phyloP scores from a whole-genome alignment of 2,113 vertebrate genomes.

The Dinomys branickii region DNA sequence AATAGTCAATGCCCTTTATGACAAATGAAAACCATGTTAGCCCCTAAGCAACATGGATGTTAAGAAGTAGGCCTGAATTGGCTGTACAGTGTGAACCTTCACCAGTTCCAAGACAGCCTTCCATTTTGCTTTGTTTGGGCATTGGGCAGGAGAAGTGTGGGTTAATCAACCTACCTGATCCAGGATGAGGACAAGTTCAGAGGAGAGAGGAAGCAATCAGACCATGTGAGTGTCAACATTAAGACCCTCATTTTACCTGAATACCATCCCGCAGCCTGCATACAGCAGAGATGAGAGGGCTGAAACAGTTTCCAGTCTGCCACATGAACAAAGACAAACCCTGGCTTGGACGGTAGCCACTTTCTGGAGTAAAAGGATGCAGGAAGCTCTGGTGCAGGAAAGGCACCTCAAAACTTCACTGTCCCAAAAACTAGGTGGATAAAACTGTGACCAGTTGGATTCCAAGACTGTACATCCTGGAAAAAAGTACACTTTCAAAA shows the following conservation, averaged over 20 bases:
- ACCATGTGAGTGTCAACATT: not conserved
- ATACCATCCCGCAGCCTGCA: not conserved
- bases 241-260: not conserved
- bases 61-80: not conserved
- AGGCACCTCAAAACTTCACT: too few relatives aligned
- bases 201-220: not conserved
- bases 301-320: not conserved
- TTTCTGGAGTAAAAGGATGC: too few relatives aligned
- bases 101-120: not conserved
- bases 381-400: too few relatives aligned
- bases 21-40: not conserved
- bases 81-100: not conserved
- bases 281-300: not conserved
- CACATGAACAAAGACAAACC: not conserved
- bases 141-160: not conserved
- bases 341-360: too few relatives aligned
- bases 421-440: too few relatives aligned
- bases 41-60: not conserved
- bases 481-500: too few relatives aligned
- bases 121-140: not conserved
- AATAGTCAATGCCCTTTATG: not conserved
- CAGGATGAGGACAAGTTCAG: not conserved
- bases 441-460: too few relatives aligned
- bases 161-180: not conserved
- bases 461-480: too few relatives aligned